phyloP scores from a whole-genome alignment of 1,140 invertebrate species.

The Cotesia glomerata region DNA sequence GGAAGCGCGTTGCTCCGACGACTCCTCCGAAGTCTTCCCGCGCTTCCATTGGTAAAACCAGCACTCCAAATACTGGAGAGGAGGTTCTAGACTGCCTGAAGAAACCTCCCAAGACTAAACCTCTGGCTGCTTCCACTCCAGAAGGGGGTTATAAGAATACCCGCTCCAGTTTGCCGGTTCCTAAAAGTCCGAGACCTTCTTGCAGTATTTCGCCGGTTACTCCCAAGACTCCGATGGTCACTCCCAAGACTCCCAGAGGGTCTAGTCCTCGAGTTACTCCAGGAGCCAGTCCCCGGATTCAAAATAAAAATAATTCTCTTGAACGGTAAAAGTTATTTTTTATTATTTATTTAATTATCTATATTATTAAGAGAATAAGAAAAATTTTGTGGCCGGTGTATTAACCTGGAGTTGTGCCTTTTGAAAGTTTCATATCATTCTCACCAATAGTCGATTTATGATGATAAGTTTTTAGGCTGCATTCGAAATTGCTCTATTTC shows the following conservation, averaged over 20 bases:
- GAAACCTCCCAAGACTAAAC: constrained; percentile 40
- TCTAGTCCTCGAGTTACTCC: not conserved
- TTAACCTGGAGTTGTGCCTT: no score
- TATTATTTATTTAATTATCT: not conserved
- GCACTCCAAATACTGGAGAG: constrained; percentile 44
- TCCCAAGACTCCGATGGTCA: constrained; percentile 29
- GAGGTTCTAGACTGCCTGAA: constrained; percentile 11
- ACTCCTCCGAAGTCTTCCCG: constrained; percentile 25
- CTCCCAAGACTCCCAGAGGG: not conserved
- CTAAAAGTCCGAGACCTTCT: constrained; percentile 31
- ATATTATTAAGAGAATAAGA: no score
- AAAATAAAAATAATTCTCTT: not conserved
- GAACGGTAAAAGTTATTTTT: not conserved
- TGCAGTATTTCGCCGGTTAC: constrained; percentile 52
- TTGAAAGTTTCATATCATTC: no score
- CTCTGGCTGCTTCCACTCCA: constrained; percentile 52
- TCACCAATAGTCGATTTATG: no score
- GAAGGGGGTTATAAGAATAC: constrained; percentile 30
- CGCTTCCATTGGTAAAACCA: constrained; percentile 40
- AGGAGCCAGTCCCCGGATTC: not conserved
- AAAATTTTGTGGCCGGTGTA: no score
- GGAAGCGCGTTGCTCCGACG: constrained; percentile 20
- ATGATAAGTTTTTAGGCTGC: no score
- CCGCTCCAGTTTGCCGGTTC: not conserved
- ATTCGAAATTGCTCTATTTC: no score